These are phyloP conservation scores for Cryptus viduatorius DNA, from an alignment of 2,888 invertebrate species.

Conservation along the genomic window DNA sequence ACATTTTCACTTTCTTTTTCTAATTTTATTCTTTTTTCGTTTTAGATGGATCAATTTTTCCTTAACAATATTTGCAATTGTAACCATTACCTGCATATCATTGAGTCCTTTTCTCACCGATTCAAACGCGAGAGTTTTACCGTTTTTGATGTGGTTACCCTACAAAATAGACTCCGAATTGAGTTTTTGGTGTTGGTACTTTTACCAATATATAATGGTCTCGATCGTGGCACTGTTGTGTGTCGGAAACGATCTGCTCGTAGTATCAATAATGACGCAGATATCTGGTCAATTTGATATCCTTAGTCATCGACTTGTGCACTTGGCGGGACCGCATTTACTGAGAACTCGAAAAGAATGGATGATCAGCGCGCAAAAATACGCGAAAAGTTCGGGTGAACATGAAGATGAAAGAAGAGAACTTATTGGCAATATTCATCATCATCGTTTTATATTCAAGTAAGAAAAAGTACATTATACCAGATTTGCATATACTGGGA, in stretches of 20 bases:
- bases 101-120: constrained; percentile 17
- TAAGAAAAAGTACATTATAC: neutral
- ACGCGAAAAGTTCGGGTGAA: too few species aligned
- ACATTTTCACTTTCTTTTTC: neutral
- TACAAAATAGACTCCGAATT: neutral
- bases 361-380: too few species aligned
- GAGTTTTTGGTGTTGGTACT: constrained; percentile 18
- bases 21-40: neutral
- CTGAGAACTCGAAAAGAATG: too few species aligned
- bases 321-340: neutral
- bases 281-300: constrained; percentile 9
- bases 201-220: constrained; percentile 17
- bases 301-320: neutral
- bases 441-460: constrained; percentile 20
- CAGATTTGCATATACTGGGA: too few species aligned
- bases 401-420: too few species aligned
- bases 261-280: constrained; percentile 25
- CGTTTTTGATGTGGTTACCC: constrained; percentile 36
- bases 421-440: neutral
- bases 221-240: neutral
- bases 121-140: constrained; percentile 13
- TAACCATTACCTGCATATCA: neutral
- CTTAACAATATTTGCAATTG: constrained; percentile 10
- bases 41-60: constrained; percentile 18
- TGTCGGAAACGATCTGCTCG: constrained; percentile 34